These are phyloP conservation scores for Heteractis magnifica DNA, from an alignment of 92 coral and sea anemone genomes.

Conservation along the genomic window DNA sequence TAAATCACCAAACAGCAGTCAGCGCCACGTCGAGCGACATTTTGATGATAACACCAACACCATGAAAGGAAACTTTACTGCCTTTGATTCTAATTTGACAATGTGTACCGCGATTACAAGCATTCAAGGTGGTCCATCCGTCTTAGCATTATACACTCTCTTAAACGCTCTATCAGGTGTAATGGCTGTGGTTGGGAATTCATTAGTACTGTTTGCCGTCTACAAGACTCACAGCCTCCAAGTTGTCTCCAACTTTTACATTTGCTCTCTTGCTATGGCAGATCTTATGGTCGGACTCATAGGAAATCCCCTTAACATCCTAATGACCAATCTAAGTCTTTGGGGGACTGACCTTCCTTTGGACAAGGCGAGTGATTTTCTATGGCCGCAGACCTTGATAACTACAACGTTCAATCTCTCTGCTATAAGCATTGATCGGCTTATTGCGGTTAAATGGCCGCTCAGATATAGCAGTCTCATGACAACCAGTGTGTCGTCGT, in stretches of 20 bases:
- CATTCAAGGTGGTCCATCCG: neutral
- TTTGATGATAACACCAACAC: neutral
- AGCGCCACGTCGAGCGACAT: neutral
- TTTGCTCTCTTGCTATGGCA: conserved; percentile 45
- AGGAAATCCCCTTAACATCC: conserved; percentile 46
- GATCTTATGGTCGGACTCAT: conserved; percentile 48
- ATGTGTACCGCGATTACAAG: neutral
- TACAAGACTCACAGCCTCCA: conserved; percentile 44
- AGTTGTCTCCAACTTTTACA: conserved; percentile 37
- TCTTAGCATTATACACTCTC: neutral
- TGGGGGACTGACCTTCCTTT: conserved; percentile 40
- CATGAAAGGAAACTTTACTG: neutral
- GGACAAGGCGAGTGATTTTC: conserved; percentile 57
- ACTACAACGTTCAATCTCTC: conserved; percentile 50
- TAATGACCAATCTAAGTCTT: conserved; percentile 2
- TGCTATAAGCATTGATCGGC: conserved; percentile 56
- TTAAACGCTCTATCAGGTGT: conserved; percentile 13
- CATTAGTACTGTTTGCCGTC: conserved; percentile 29
- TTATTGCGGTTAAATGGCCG: conserved; percentile 37
- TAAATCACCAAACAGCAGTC: neutral
- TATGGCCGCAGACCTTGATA: conserved; percentile 53
- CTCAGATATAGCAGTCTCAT: conserved; percentile 34
- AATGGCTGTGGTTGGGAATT: conserved; percentile 38
- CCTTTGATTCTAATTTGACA: neutral
- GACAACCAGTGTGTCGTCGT: conserved; percentile 24